phyloP scores from a whole-genome alignment of 2,797 vertebrate species.

The Melanotaenia pygmaea region DNA sequence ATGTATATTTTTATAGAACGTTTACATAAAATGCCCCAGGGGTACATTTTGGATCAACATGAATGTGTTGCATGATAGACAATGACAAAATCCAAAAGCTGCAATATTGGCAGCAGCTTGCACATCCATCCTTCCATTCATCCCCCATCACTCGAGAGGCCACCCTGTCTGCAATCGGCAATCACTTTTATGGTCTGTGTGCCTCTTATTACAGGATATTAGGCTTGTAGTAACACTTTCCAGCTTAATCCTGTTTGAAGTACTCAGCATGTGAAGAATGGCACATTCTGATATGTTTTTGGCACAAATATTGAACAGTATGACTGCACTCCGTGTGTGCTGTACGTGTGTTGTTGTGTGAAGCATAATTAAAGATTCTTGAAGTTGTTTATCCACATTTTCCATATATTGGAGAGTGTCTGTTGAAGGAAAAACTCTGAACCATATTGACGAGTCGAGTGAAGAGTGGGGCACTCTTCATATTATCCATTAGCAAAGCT shows the following conservation, averaged over 20 bases:
- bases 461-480: slow-evolving; percentile 19
- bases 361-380: slow-evolving; percentile 26
- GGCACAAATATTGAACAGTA: slow-evolving; percentile 23
- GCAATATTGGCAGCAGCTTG: slow-evolving; percentile 31
- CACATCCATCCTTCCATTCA: slow-evolving; percentile 16
- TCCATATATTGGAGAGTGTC: slow-evolving; percentile 9
- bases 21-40: no score
- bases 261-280: background rate
- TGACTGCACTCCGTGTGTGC: slow-evolving; percentile 18
- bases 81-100: slow-evolving; percentile 65
- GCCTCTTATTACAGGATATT: slow-evolving; percentile 65
- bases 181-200: slow-evolving; percentile 72
- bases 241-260: slow-evolving; percentile 16
- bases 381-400: slow-evolving; percentile 16
- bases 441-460: slow-evolving; percentile 18
- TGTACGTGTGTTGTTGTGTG: slow-evolving; percentile 20
- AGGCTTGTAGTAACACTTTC: slow-evolving; percentile 47
- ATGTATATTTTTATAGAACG: slow-evolving; percentile 22
- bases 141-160: slow-evolving; percentile 34
- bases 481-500: slow-evolving; percentile 14
- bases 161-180: slow-evolving; percentile 45
- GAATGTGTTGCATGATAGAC: slow-evolving; percentile 46
- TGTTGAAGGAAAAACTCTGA: slow-evolving; percentile 17
- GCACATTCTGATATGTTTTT: slow-evolving; percentile 39
- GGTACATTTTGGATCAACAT: slow-evolving; percentile 52